phyloP scores from a whole-genome alignment of 2,888 invertebrate genomes.

The Chaitophorus viminalis region DNA sequence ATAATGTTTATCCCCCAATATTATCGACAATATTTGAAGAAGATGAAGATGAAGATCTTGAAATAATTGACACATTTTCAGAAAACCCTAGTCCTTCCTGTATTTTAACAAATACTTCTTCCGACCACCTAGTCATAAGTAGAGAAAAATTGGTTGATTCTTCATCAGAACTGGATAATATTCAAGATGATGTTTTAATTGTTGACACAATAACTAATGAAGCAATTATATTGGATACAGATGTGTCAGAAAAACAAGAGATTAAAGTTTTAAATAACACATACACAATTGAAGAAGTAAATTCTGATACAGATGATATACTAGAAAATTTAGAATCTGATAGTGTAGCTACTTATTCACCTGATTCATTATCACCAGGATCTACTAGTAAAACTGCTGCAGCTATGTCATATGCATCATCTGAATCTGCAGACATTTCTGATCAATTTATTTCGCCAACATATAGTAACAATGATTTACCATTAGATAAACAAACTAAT shows the following conservation, averaged over 20 bases:
- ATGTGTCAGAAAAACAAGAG: conserved; percentile 63
- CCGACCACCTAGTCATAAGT: conserved; percentile 54
- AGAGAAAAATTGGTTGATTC: conserved; percentile 51
- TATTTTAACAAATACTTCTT: conserved; percentile 53
- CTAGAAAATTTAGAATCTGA: conserved; percentile 62
- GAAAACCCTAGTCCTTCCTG: conserved; percentile 63
- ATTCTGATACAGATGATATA: conserved; percentile 57
- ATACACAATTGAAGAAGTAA: conserved; percentile 62
- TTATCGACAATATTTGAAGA: conserved; percentile 75
- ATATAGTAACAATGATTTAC: conserved; percentile 64
- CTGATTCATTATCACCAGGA: conserved; percentile 62
- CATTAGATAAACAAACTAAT: conserved; percentile 61
- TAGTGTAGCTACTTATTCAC: conserved; percentile 57
- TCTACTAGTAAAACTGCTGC: conserved; percentile 63
- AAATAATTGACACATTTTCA: conserved; percentile 63
- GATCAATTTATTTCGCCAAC: conserved; percentile 65
- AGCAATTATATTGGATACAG: conserved; percentile 68
- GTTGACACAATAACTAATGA: conserved; percentile 70
- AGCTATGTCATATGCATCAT: conserved; percentile 62
- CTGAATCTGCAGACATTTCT: conserved; percentile 64
- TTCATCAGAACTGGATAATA: conserved; percentile 63
- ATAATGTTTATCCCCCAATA: conserved; percentile 72
- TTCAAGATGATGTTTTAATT: conserved; percentile 68
- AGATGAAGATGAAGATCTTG: conserved; percentile 67
- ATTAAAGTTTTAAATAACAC: conserved; percentile 61